Evolutionary conservation across 2,888 invertebrate genomes (phyloP), one percentile per base, ranked within the genome.

Genomic region (Amphipyra berbera): DNA sequence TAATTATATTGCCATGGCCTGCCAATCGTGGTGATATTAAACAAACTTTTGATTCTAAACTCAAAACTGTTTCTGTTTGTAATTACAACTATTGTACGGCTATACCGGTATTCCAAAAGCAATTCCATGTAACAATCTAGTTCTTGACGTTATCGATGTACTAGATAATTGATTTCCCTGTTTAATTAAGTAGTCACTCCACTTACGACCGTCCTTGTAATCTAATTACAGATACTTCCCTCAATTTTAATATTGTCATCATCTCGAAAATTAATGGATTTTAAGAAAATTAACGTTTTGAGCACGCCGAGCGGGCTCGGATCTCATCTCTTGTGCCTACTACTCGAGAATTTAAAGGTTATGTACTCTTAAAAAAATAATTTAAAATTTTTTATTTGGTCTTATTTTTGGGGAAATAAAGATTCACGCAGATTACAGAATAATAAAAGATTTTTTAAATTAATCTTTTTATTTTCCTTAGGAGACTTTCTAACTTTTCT

Each of bases 241-340:
- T 63, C 54, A 72, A 73, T 70, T 76, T 76, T 70, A 76, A 78
- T 73, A 68, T 78, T 70, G 59, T 67, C 78, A 58, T 73, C 66
- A 53, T 65, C 66, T 73, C 47, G 58, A 67, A 71, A 67, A 76
- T 71, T 73, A 76, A 78, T 73, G 68, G 53, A 71, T 78, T 56
- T 67, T 61, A 52, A 44, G 68, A 61, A 69, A 69, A 79, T 78
- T 73, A 62, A 70, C 41, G 59, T 76, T 73, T 53, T 48, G 45
- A 67, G 54, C 33, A 50, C 42, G 56, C 21, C 14, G 37, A 69
- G 65, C 49, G 42, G 46, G 55, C 56, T 63, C 40, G 14, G 46
- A 41, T 49, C 48, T 38, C 49, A 67, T 63, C 61, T 53, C 56
- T 64, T 57, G 40, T 35, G 38, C 41, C 42, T 40, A 56, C 42